Conservation (phyloP, 2,113 vertebrate genomes). For the Gymnorhina tibicen region DNA sequence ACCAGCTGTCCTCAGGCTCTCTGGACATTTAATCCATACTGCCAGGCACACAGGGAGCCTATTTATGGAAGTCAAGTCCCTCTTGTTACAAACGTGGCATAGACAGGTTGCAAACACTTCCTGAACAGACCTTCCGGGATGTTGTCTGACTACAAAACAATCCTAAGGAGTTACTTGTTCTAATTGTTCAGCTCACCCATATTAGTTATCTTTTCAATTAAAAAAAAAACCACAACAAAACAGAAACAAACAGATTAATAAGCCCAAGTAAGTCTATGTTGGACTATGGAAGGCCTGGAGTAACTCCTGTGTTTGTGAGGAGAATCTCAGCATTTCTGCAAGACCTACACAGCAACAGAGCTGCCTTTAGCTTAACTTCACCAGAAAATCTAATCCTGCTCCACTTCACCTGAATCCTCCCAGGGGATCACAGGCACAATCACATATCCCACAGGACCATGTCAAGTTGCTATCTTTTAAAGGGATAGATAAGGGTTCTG, state of each 20-base stretch:
- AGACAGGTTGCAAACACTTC: constrained; percentile 10
- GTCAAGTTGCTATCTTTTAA: neutral
- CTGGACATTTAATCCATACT: constrained; percentile 33
- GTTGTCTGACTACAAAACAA: neutral
- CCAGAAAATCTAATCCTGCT: neutral
- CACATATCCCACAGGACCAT: neutral
- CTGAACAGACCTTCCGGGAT: neutral
- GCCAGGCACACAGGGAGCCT: constrained; percentile 16
- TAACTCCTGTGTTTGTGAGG: neutral
- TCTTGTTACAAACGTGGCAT: neutral
- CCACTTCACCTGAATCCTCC: neutral
- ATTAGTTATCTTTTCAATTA: neutral
- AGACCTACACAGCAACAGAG: neutral
- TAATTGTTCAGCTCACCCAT: neutral
- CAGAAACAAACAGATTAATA: neutral
- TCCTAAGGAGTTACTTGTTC: neutral
- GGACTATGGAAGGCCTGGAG: accelerated
- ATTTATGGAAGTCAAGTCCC: constrained; percentile 43
- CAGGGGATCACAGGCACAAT: neutral
- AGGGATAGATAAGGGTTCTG: neutral
- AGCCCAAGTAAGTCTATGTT: neutral
- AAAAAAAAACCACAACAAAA: neutral
- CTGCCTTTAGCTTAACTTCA: neutral
- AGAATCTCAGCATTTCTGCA: neutral
- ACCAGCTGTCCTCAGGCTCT: neutral